Base-by-base conservation (phyloP, 2,888 invertebrate genomes). In the Apoda limacodes region DNA sequence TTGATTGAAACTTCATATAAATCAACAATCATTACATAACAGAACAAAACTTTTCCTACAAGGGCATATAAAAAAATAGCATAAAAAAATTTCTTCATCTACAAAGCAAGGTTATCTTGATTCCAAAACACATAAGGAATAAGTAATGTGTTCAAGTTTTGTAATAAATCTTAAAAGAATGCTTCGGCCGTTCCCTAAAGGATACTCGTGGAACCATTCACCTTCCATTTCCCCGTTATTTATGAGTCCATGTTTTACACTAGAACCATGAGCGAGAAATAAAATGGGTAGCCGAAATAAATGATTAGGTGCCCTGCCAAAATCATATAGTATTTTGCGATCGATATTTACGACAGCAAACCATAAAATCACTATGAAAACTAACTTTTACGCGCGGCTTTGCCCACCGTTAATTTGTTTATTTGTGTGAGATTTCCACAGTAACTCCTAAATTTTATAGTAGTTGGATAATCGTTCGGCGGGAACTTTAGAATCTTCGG, bases 131-230 rank as follows among this genome's bases (percentile, higher is more conserved):
- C 69, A 75, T 71, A 71, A 67, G 75, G 72, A 74, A 76, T 76
- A 76, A 78, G 72, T 74, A 75, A 76, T 76, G 75, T 67, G 64
- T 61, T 64, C 70, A 78, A 78, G 66, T 78, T 78, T 62, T 59
- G 68, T 67, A 74, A 80, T 80, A 78, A 80, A 80, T 80, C 78
- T 78, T 70, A 72, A 75, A 80, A 80, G 75, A 80, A 80, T 78
- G 75, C 78, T 78, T 67, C 72, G 72, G 68, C 62, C 69, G 71
- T 60, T 74, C 78, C 78, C 76, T 68, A 78, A 80, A 78, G 78
- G 78, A 76, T 75, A 74, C 78, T 74, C 66, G 57, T 70, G 66
- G 71, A 72, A 74, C 70, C 74, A 52, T 75, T 75, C 76, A 76
- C 78, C 76, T 80, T 76, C 76, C 76, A 78, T 78, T 78, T 76